Evolutionary conservation across 1,140 invertebrate genomes (phyloP).

Genomic region (Bombus sibiricus): DNA sequence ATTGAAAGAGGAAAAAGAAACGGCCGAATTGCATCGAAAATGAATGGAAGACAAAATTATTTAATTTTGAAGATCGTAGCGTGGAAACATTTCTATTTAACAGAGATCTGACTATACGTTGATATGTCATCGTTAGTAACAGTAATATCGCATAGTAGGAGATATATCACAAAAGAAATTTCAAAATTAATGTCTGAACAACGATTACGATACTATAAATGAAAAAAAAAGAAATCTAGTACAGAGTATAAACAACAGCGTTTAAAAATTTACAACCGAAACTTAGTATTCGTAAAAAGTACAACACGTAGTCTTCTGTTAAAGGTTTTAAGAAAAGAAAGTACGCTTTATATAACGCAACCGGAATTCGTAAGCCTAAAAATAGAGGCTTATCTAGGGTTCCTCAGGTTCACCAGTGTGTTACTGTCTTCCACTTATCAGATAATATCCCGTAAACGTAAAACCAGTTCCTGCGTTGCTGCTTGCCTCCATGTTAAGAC

Average conservation of each 20-base stretch:
- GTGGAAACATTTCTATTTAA: too few relatives aligned
- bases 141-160: fast-evolving
- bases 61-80: too few relatives aligned
- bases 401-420: not conserved
- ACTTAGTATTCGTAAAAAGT: not conserved
- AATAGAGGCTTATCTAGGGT: conserved; percentile 21
- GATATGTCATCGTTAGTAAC: too few relatives aligned
- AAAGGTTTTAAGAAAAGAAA: too few relatives aligned
- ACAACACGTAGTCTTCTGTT: not conserved
- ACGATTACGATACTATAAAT: not conserved
- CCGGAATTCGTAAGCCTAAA: not conserved
- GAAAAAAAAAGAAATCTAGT: too few relatives aligned
- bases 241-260: not conserved
- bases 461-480: not conserved
- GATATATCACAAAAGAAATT: not conserved
- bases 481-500: not conserved
- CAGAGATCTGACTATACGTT: too few relatives aligned
- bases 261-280: not conserved
- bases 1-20: not conserved
- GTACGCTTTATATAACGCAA: not conserved
- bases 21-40: too few relatives aligned
- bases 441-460: conserved; percentile 5
- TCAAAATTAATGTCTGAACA: not conserved
- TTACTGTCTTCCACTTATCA: not conserved
- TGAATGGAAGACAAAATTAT: too few relatives aligned